Conservation (phyloP, 2,797 vertebrate species). For the Bradypus variegatus region DNA sequence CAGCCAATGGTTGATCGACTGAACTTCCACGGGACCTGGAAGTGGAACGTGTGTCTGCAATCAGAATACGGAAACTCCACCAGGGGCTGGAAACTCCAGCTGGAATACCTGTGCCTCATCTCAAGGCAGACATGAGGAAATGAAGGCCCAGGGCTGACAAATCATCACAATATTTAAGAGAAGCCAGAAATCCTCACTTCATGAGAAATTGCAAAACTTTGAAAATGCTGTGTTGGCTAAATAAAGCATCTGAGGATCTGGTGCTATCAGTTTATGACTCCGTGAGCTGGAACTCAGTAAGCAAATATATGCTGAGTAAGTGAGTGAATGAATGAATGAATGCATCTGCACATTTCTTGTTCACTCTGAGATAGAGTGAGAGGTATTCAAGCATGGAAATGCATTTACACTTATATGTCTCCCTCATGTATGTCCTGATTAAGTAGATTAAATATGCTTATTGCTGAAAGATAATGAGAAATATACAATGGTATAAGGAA, state of each 20-base stretch:
- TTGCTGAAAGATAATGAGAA: not conserved
- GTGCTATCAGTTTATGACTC: not conserved
- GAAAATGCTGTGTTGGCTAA: not conserved
- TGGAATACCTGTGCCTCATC: too few species aligned
- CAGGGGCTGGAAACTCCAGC: not conserved
- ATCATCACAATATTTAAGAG: not conserved
- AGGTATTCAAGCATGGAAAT: not conserved
- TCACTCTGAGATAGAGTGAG: too few species aligned
- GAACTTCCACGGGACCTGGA: not conserved
- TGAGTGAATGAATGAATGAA: not conserved
- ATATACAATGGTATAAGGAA: not conserved
- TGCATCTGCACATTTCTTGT: too few species aligned
- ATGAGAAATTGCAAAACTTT: not conserved
- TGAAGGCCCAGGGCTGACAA: too few species aligned
- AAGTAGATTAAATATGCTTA: not conserved
- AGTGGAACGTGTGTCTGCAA: too few species aligned
- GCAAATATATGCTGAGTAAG: not conserved
- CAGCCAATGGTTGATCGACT: not conserved
- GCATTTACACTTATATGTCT: not conserved
- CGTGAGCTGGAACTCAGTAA: fast-evolving
- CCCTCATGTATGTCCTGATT: not conserved
- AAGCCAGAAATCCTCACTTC: not conserved
- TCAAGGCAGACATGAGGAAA: too few species aligned
- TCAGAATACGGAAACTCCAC: too few species aligned
- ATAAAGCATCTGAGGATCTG: not conserved